Base-by-base conservation (phyloP, 2,113 vertebrate genomes). In the Eurystomus gularis region DNA sequence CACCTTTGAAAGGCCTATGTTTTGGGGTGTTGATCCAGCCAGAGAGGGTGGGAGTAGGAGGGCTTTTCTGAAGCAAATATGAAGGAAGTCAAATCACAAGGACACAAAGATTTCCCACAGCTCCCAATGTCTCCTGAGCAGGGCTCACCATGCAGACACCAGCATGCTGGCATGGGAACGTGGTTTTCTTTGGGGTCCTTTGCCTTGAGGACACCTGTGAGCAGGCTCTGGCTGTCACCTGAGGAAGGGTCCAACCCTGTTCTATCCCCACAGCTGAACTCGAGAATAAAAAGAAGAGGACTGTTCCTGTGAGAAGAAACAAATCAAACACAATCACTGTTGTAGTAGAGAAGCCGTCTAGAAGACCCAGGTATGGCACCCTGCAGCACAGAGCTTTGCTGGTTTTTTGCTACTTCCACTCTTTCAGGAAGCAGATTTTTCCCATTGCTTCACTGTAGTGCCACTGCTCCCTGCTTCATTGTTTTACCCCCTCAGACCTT, bases 361-460 rank as follows among this genome's bases (percentile, higher is more conserved):
- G 15, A 31, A 97, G 94, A 94, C 95, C 83, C 90, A 97, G 97
- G 97, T 98, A 75, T 70, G 81, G 37, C 72, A 49, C 11, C 17
- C 60, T 10, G 13, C 60, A 81, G 29, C 39, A 54, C 25, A 19
- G 29, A 14, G 25, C 21, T 73, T 57, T 13, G 25, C 31, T 60
- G 26, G 0, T 9, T 51, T 11, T 72, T 76, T 92, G 52, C 35
- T 66, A 25, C 60, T 88, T 77, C 17, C 25, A 26, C 37, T 42
- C 54, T 21, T 65, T 17, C 48, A 31, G 37, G 66, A 65, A 39
- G 31, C 29, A 60, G 18, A 21, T 52, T 61, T 71, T 68, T 35
- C 70, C 17, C 39, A 51, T 25, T 17, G 54, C 40, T 71, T 70
- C 62, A 23, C 25, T 26, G 5, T 33, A 66, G 37, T 49, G 26